Evolutionary conservation across 2,797 vertebrate species (phyloP).

Genomic region (Odontamblyopus lacepedii): DNA sequence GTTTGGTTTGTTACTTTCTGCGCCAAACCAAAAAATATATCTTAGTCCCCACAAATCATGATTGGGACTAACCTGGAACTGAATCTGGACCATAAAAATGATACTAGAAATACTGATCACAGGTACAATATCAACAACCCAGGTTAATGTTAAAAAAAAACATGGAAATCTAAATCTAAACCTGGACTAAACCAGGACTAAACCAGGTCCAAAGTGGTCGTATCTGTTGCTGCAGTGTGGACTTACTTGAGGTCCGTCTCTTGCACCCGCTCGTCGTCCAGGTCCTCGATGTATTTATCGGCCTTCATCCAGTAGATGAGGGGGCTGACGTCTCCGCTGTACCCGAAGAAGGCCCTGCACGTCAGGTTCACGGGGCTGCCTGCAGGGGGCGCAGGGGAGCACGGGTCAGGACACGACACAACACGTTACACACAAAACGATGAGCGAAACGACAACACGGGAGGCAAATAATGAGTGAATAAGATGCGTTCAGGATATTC

Average conservation of each 20-base stretch:
- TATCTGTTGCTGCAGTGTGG: background rate
- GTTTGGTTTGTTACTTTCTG: no score
- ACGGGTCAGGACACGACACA: conserved; percentile 2
- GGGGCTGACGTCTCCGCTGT: conserved; percentile 92
- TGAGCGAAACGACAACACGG: background rate
- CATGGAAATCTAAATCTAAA: no score
- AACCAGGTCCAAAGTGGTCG: background rate
- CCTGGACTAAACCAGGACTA: no score
- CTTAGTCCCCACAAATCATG: no score
- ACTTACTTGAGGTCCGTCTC: conserved; percentile 96
- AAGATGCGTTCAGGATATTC: background rate
- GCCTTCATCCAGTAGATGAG: conserved; percentile 99
- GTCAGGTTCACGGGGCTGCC: conserved; percentile 91
- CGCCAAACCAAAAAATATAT: no score
- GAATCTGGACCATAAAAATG: no score
- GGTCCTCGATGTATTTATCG: conserved; percentile 97
- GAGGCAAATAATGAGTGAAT: background rate
- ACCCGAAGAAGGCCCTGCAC: conserved; percentile 95
- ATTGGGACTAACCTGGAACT: no score
- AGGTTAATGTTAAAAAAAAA: no score
- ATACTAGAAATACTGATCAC: no score
- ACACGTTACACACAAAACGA: no score
- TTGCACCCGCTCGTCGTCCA: conserved; percentile 91
- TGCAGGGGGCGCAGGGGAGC: conserved; percentile 62
- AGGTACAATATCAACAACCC: no score